Evolutionary conservation across 1,140 invertebrate species (phyloP).

Genomic region (Leucophenga varia): DNA sequence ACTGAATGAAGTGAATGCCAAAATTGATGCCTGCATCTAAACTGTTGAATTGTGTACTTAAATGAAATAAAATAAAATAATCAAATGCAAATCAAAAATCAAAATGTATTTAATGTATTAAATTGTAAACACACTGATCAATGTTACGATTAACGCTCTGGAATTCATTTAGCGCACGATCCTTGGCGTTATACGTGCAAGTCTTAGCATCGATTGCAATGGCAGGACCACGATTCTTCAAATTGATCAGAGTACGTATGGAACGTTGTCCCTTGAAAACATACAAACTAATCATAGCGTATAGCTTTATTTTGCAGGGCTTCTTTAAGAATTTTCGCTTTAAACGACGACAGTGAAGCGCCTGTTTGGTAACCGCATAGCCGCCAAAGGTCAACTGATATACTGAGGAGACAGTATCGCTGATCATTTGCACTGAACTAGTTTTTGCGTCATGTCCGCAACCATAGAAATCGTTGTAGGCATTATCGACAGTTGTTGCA

Average conservation of each 20-base stretch:
- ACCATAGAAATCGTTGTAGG: slow-evolving; percentile 6
- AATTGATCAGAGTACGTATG: slow-evolving; percentile 5
- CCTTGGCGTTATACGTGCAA: slow-evolving; percentile 10
- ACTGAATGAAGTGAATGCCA: slow-evolving; percentile 24
- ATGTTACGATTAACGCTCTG: slow-evolving; percentile 2
- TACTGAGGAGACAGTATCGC: slow-evolving; percentile 3
- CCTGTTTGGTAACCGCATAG: slow-evolving; percentile 4
- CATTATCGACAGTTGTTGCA: slow-evolving; percentile 1
- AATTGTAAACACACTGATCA: too few species aligned
- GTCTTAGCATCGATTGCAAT: slow-evolving; percentile 6
- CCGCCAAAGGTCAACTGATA: slow-evolving; percentile 15
- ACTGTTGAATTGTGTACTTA: neutral
- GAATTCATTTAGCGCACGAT: slow-evolving; percentile 5
- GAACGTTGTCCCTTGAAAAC: slow-evolving; percentile 13
- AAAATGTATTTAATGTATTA: too few species aligned
- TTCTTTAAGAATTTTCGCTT: slow-evolving; percentile 12
- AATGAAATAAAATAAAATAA: neutral
- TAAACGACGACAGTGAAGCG: slow-evolving; percentile 6
- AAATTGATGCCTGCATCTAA: slow-evolving; percentile 29
- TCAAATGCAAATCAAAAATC: too few species aligned
- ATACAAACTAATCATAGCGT: slow-evolving; percentile 11
- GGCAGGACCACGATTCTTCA: slow-evolving; percentile 4
- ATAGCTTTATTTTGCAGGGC: slow-evolving; percentile 8
- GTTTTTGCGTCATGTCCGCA: slow-evolving; percentile 10
- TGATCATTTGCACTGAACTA: slow-evolving; percentile 11